Base-by-base conservation (phyloP, 2,888 invertebrate genomes). In the Amiota communis region DNA sequence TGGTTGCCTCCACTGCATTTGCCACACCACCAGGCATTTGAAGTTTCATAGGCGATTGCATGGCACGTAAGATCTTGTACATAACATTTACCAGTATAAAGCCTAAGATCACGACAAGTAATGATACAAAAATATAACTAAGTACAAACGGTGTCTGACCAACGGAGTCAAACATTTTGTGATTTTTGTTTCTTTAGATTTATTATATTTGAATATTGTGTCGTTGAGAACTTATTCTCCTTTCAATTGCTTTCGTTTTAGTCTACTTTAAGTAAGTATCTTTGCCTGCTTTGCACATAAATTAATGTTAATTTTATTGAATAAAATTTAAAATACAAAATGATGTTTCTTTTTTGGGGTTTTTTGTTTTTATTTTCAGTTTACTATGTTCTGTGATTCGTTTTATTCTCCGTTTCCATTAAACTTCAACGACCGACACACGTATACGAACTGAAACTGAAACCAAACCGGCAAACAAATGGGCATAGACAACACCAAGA, bases 1-100 rank as follows among this genome's bases (percentile, higher is more conserved):
- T 36, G 36, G 76, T 68, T 9, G 61, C 12, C 1, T 61, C 57
- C 11, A 12, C 61, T 12, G 63, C 36, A 46, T 48, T 15, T 17
- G 9, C 13, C 46, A 51, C 23, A 15, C 36, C 51, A 23, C 11
- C 17, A 11, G 10, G 53, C 15, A 8, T 53, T 15, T 61, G 49
- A 15, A 65, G 51, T 61, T 56, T 65, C 6, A n/a, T 56, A 15
- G 71, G 71, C 49, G 72, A 12, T n/a, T 56, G 4, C 57, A 78
- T 77, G 72, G 79, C 77, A 61, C 79, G 76, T 71, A 88, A 88
- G 57, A 89, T 80, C 75, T 88, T 89, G 69, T 89, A 88, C 63
- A 87, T 83, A 70, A 89, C 82, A 79, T 89, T 89, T 74, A 89
- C 83, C n/a, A 88, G 72, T 70, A 89, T 88, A 65, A 89, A 88